Base-by-base conservation (phyloP, 2,888 invertebrate species). In the Orthosia gracilis region DNA sequence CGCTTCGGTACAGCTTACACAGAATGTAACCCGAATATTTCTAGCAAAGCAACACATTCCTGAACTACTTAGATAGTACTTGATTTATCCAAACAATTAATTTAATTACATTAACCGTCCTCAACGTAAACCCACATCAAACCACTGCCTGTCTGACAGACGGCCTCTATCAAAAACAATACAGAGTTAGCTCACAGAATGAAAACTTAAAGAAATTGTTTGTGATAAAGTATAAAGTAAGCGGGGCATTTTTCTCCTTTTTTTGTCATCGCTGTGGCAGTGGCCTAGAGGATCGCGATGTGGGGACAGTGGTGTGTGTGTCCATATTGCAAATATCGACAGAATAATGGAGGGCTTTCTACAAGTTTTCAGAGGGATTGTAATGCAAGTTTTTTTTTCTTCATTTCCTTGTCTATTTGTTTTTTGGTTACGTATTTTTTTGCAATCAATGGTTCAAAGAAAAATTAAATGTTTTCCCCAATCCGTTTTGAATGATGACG, bases 171-270 rank as follows among this genome's bases (percentile, higher is more conserved):
- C 84, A 85, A 79, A 85, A 83, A 80, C 73, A 74, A 78, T 78
- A 78, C 65, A 69, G 78, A 82, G 70, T 71, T 78, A 73, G 68
- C 66, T 80, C 74, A 80, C 87, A 79, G 81, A 80, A 80, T 81
- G 72, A 80, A 79, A 87, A 83, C 77, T 82, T 80, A 81, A 84
- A 81, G 73, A 80, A 88, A 90, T 87, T 83, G 87, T 80, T 74
- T 70, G 84, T 85, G 87, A 88, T 91, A 90, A 91, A n/a, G n/a
- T n/a, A n/a, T n/a, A n/a, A 89, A 86, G 57, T 85, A 84, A 85
- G 76, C 63, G 54, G 65, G 61, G 7, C 59, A 76, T 82, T 83
- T 84, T 86, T 87, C 81, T 81, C 80, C 82, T 86, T n/a, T n/a
- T n/a, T n/a, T 86, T 88, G 89, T 90, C 87, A 85, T 84, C 73